Percentiles rank a stretch among this genome's conserved stretches.
Evolutionary conservation across 2,888 invertebrate species (phyloP).

Genomic region (Erpobdella octoculata): DNA sequence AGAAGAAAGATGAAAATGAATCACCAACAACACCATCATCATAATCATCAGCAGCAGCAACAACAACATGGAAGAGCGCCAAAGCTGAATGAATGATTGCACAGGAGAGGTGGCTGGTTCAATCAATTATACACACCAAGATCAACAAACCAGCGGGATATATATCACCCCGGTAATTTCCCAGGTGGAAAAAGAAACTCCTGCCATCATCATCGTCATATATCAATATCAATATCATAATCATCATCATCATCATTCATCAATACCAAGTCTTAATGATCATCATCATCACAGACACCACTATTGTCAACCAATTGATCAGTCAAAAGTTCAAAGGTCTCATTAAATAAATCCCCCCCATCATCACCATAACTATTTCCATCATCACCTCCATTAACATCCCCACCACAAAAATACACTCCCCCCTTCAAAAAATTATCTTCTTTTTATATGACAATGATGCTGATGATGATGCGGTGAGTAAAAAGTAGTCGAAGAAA

Average conservation of each 20-base stretch:
- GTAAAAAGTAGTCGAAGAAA: neutral
- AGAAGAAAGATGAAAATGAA: neutral
- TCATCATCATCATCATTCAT: conserved; percentile 7
- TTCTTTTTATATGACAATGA: too few relatives aligned
- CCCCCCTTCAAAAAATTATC: too few relatives aligned
- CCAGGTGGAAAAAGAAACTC: neutral
- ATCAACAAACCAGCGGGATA: neutral
- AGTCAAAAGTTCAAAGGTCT: neutral
- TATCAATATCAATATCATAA: neutral
- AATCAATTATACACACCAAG: neutral
- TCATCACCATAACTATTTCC: neutral
- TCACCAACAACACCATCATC: neutral
- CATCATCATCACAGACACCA: neutral
- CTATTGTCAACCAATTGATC: neutral
- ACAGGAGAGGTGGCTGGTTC: neutral
- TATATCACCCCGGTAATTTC: neutral
- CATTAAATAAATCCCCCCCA: conserved; percentile 1
- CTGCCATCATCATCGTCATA: neutral
- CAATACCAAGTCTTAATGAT: too few relatives aligned
- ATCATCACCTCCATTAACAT: neutral
- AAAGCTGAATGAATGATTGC: too few relatives aligned
- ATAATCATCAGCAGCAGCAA: neutral
- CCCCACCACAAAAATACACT: neutral
- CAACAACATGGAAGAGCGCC: neutral
- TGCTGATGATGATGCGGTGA: neutral